Conservation (phyloP, 1,140 invertebrate genomes). For the Diabrotica undecimpunctata region DNA sequence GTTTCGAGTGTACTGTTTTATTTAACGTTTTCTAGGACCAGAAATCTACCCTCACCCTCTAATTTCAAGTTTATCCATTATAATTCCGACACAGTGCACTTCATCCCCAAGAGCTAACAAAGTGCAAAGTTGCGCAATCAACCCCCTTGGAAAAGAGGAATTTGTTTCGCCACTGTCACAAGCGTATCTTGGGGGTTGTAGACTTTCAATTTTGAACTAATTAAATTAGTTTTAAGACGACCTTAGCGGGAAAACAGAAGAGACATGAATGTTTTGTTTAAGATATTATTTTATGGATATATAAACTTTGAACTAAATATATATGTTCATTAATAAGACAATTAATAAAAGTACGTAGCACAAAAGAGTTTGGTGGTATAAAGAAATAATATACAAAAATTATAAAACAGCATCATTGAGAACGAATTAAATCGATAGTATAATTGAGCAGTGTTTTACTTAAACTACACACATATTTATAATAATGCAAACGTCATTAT, state of each 20-base stretch:
- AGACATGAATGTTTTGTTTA: too few relatives aligned
- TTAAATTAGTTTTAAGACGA: too few relatives aligned
- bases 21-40: conserved; percentile 16
- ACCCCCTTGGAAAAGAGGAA: conserved; percentile 17
- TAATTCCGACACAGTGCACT: conserved; percentile 41
- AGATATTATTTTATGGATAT: too few relatives aligned
- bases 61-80: conserved; percentile 40
- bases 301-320: too few relatives aligned
- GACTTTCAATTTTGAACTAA: neutral
- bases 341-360: too few relatives aligned
- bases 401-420: too few relatives aligned
- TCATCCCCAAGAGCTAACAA: conserved; percentile 38
- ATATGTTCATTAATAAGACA: too few relatives aligned
- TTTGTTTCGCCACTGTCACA: conserved; percentile 8
- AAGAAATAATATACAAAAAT: conserved; percentile 74
- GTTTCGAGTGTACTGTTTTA: conserved; percentile 11
- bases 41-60: conserved; percentile 29
- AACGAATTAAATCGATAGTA: too few relatives aligned
- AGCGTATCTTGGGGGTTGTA: neutral
- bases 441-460: too few relatives aligned
- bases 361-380: conserved; percentile 52
- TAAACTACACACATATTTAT: conserved; percentile 67
- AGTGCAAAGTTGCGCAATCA: conserved; percentile 42
- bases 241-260: too few relatives aligned
- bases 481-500: too few relatives aligned